phyloP scores from a whole-genome alignment of 1,140 invertebrate genomes.

The Dendrolimus punctatus region DNA sequence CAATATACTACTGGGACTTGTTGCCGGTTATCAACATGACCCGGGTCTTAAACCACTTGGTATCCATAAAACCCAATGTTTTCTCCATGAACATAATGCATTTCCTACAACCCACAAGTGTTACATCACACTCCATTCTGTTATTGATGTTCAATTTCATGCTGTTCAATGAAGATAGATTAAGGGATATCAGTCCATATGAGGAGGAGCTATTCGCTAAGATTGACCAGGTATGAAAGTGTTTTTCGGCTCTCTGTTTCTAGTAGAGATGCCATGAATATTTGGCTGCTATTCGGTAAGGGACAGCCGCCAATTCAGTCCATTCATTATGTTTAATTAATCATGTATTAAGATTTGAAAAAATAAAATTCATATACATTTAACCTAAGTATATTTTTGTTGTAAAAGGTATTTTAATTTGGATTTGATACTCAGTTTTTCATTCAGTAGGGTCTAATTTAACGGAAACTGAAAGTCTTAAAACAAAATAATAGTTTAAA shows the following conservation, averaged over 20 bases:
- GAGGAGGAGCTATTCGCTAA: constrained; percentile 47
- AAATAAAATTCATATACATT: too few relatives aligned
- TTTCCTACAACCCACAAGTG: constrained; percentile 37
- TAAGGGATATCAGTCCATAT: constrained; percentile 32
- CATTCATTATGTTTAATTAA: too few relatives aligned
- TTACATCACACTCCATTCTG: constrained; percentile 36
- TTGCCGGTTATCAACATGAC: constrained; percentile 52
- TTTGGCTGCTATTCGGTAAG: too few relatives aligned
- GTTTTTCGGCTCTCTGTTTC: background rate
- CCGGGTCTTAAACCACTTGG: constrained; percentile 38
- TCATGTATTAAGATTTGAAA: too few relatives aligned
- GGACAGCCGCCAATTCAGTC: too few relatives aligned
- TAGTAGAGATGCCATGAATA: too few relatives aligned
- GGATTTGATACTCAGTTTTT: too few relatives aligned
- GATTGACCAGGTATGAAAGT: constrained; percentile 32
- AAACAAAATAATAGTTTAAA: too few relatives aligned
- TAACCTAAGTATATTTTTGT: too few relatives aligned
- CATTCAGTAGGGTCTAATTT: too few relatives aligned
- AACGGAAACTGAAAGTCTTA: too few relatives aligned
- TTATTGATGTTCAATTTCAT: constrained; percentile 42
- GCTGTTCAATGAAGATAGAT: constrained; percentile 37
- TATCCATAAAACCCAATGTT: constrained; percentile 26
- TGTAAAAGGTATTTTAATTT: too few relatives aligned
- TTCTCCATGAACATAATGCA: constrained; percentile 26
- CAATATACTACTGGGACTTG: constrained; percentile 50